Evolutionary conservation across 1,140 invertebrate genomes (phyloP), one percentile per base, ranked within the genome.

Genomic region (Trichogramma pretiosum): DNA sequence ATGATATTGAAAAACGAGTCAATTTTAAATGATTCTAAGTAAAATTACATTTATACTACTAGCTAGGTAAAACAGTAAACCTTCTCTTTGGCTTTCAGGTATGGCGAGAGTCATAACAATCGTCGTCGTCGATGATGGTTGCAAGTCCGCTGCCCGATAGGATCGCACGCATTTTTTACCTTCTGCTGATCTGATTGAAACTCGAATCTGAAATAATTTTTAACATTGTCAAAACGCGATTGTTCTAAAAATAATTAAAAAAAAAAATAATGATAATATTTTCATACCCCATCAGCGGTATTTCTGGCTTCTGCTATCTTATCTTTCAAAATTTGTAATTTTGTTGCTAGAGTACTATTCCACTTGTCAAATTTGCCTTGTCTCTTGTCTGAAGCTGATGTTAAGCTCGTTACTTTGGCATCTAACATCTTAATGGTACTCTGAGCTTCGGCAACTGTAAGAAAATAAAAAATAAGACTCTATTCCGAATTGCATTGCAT

Each of bases 271-370:
- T 7, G 5, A 5, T 28, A 28, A 11, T 23, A 23, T n/a, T 28
- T n/a, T 71, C 75, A 78, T 71, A 90, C 87, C 35, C 81, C 82
- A 38, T 88, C 80, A 1, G 89, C 88, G 10, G 82, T 81, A 65
- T 93, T 87, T 55, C 79, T 76, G 0, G 89, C 87, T 59, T 85
- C 78, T 3, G 77, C 72, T 41, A 93, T 87, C 63, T 83, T 82
- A 58, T 84, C 76, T 22, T 78, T 76, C 0, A 93, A 70, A 36
- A 79, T 76, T 35, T 78, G 74, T 14, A 93, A 52, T 50, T 83
- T 81, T 2, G 72, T 66, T 0, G 74, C 57, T 19, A 85, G 69
- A 0, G 76, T 75, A 22, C 72, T 67, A 53, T 80, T 83, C 72
- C 77, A 85, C 28, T 72, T 63, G 22, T 74, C 66, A 51, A 82